Percentiles rank a stretch among this genome's conserved stretches.
phyloP scores from a whole-genome alignment of 2,113 vertebrate species.

The Parotia lawesii region DNA sequence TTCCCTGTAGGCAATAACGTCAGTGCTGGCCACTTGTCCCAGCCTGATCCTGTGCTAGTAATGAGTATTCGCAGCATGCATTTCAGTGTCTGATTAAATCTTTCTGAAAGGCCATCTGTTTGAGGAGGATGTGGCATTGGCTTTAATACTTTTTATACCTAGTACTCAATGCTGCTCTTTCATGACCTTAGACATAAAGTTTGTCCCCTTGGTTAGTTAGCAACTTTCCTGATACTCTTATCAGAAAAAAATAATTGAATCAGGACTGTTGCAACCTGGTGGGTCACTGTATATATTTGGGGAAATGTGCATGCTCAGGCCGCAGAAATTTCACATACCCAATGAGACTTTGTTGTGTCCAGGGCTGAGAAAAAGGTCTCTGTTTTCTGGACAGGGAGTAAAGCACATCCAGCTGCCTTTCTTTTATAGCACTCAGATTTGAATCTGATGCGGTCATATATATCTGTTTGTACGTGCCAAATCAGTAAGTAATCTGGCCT shows the following conservation, averaged over 20 bases:
- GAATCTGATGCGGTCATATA: not conserved
- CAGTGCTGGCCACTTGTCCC: conserved; percentile 63
- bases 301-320: not conserved
- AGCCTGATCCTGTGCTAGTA: conserved; percentile 60
- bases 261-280: not conserved
- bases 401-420: not conserved
- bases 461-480: not conserved
- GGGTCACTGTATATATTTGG: not conserved
- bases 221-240: not conserved
- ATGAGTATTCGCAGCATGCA: conserved; percentile 67
- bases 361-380: not conserved
- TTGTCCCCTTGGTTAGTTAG: conserved; percentile 10
- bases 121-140: conserved; percentile 47
- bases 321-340: not conserved
- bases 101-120: conserved; percentile 68
- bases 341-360: not conserved
- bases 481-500: not conserved
- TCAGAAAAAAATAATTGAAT: not conserved
- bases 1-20: conserved; percentile 61
- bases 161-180: not conserved
- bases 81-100: conserved; percentile 68
- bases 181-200: conserved; percentile 53
- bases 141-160: conserved; percentile 51
- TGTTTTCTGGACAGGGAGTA: not conserved
- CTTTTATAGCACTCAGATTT: not conserved